A percentile compares a stretch with the other conserved stretches of the same genome.
Conservation (phyloP, 2,797 vertebrate genomes). For the Parauchenoglanis ngamensis region DNA sequence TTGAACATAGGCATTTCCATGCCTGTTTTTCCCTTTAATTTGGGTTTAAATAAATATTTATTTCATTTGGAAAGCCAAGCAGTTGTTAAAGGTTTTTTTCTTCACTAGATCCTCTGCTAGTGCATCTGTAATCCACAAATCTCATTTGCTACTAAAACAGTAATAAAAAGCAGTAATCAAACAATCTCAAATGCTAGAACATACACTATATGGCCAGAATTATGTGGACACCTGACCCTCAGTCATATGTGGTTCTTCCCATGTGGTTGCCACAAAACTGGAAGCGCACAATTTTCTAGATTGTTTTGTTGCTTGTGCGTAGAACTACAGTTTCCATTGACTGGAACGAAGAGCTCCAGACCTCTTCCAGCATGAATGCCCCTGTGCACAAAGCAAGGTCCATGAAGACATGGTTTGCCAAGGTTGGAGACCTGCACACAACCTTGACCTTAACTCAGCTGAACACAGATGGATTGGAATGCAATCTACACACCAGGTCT, state of each 20-base stretch:
- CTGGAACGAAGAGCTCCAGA: background rate
- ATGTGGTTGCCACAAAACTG: background rate
- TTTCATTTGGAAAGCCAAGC: constrained; percentile 6
- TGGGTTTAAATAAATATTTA: constrained; percentile 12
- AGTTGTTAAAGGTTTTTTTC: background rate
- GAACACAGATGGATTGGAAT: background rate
- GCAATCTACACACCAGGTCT: too few species aligned
- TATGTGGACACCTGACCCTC: background rate
- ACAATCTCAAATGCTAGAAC: background rate
- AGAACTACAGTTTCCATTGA: background rate
- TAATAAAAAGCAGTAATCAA: background rate
- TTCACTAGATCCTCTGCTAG: background rate
- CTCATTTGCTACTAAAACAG: background rate
- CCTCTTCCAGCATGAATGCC: background rate
- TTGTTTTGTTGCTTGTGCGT: background rate
- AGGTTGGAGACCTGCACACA: background rate
- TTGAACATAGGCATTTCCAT: background rate
- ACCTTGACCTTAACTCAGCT: background rate
- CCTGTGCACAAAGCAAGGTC: background rate
- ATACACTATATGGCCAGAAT: background rate
- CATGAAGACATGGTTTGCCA: background rate
- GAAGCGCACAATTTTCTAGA: background rate
- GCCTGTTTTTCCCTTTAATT: background rate
- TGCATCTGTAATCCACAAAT: background rate
- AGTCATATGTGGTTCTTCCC: too few species aligned